Base-by-base conservation (phyloP, 2,113 vertebrate genomes). In the Panthera uncia region DNA sequence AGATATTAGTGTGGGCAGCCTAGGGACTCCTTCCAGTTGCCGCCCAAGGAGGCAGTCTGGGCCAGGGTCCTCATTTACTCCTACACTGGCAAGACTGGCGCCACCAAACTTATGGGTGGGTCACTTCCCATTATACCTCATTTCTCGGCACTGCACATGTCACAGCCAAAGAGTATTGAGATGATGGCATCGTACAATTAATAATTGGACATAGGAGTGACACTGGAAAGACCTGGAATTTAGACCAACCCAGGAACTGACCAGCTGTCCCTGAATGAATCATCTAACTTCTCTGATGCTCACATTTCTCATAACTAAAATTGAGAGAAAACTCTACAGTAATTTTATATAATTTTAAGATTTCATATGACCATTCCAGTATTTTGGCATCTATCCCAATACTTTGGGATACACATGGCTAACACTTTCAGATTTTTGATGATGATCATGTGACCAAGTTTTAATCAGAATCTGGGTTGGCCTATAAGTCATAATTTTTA, bases 301-400 rank as follows among this genome's bases (percentile, higher is more conserved):
- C 23, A n/a, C 84, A 57, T 38, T 95, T 85, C n/a, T 79, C 36
- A 88, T 74, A 45, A 52, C 83, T 65, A 91, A 89, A 71, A 61
- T 33, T 81, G 45, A 66, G 48, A 85, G 14, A 8, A 93, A 93
- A 76, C 21, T 88, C 16, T 83, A 80, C 81, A 29, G 13, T 91
- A 16, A 63, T 84, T 91, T 87, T 80, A 55, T 83, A 19, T 95
- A 41, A 73, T 82, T 82, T 85, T 57, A 95, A 68, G 66, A 74
- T 52, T 91, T 29, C 45, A 3, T 2, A 29, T 63, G n/a, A 45
- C 27, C 31, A 71, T 45, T 5, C 50, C 4, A 38, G 18, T 89
- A 55, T 61, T 12, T 91, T 94, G 66, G 38, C 27, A 81, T 80
- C 48, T n/a, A 55, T 82, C 57, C 41, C 29, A 81, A 92, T 45